Evolutionary conservation across 2,113 vertebrate species (phyloP), one percentile per base, ranked within the genome.

Genomic region (Anarrhichthys ocellatus): DNA sequence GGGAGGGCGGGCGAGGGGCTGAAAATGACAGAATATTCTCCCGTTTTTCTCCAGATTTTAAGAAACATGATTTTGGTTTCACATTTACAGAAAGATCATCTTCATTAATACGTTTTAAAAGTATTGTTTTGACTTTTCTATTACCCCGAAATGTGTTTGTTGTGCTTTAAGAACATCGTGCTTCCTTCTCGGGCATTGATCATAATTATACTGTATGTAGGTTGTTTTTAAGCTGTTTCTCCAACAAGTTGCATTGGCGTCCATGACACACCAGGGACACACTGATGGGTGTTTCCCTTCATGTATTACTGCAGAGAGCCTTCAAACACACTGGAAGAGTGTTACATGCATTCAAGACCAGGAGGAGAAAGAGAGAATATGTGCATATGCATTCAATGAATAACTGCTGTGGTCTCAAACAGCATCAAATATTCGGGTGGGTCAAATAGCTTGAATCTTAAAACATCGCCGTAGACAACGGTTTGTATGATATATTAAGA

Each of bases 1-100:
- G 58, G 73, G 77, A 83, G 85, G 61, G 72, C 73, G 24, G 74
- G 71, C 90, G 27, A 13, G 70, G 92, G 80, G 46, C 74, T 81
- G 58, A 6, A 70, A 78, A 81, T 5, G 18, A 52, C 20, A 11
- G 4, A 46, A 73, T 11, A 29, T 29, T 10, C 24, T 46, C 9
- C 6, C 14, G 3, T 9, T 61, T 50, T 40, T 10, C 6, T 17
- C 15, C 10, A 2, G 20, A 56, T 36, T 68, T 46, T 18, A 38
- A 63, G 36, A 32, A 44, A 32, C 36, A 9, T 6, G 29, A 15
- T 56, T 48, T 48, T 6, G 11, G 11, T 44, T 44, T 14, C 6
- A 50, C 9, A 2, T 15, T 36, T 36, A 50, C 32, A 52, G 44
- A 52, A 17, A 48, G 9, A 48, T 36, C 27, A n/a, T 14, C 15